Conservation (phyloP, 2,113 vertebrate species). For the Austrofundulus limnaeus region DNA sequence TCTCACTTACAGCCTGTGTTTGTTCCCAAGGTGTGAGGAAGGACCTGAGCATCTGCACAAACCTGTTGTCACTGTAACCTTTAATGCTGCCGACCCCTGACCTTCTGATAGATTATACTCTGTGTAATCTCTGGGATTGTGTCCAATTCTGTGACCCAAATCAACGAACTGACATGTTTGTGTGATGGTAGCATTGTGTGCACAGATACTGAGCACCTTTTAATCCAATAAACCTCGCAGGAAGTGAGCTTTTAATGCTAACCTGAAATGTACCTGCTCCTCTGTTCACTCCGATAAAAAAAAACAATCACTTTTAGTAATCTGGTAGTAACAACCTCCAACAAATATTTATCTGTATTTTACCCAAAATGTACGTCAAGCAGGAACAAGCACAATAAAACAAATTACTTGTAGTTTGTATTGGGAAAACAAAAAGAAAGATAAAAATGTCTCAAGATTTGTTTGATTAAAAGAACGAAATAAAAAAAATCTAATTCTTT, state of each 20-base stretch:
- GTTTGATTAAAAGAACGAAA: too few relatives aligned
- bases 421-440: too few relatives aligned
- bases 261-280: background rate
- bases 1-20: background rate
- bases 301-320: background rate
- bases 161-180: slow-evolving; percentile 4
- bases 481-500: too few relatives aligned
- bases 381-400: background rate
- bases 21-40: background rate
- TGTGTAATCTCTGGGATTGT: slow-evolving; percentile 7
- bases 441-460: too few relatives aligned
- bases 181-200: background rate
- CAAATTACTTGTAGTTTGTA: too few relatives aligned
- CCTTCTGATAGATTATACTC: slow-evolving; percentile 9
- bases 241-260: background rate
- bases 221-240: slow-evolving; percentile 2
- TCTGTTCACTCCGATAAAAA: background rate
- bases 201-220: background rate
- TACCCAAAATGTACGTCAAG: background rate
- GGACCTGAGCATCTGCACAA: too few relatives aligned
- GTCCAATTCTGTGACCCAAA: background rate
- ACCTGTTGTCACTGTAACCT: slow-evolving; percentile 7
- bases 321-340: background rate
- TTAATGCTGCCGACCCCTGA: background rate
- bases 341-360: background rate